phyloP scores from a whole-genome alignment of 2,888 invertebrate species.

The Eupithecia inturbata region DNA sequence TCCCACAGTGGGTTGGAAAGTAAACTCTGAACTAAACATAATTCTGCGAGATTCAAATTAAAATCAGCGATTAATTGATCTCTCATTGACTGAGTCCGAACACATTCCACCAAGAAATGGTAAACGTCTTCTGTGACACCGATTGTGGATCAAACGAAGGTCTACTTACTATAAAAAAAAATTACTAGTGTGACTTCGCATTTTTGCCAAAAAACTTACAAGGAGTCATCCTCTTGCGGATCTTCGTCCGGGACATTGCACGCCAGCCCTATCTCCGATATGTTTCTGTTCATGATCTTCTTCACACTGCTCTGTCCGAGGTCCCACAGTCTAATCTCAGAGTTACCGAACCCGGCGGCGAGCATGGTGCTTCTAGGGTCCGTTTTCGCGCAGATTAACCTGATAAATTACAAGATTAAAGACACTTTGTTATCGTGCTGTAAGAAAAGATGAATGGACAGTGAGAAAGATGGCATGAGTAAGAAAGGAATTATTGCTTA shows the following conservation, averaged over 20 bases:
- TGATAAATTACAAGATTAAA: constrained; percentile 49
- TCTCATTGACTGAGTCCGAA: too few species aligned
- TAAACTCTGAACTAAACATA: too few species aligned
- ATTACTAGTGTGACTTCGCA: too few species aligned
- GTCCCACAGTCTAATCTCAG: constrained; percentile 88
- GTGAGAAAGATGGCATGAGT: background rate
- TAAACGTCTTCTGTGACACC: too few species aligned
- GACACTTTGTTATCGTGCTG: background rate
- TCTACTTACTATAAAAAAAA: too few species aligned
- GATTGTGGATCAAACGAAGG: too few species aligned
- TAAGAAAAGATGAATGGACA: background rate
- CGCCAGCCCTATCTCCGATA: constrained; percentile 79
- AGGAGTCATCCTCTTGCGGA: constrained; percentile 69
- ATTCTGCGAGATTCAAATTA: too few species aligned
- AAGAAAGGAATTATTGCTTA: too few species aligned
- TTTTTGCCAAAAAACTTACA: constrained; percentile 68
- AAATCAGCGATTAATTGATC: too few species aligned
- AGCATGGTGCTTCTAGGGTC: constrained; percentile 86
- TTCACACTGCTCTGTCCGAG: constrained; percentile 79
- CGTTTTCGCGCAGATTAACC: constrained; percentile 85
- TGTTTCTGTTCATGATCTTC: constrained; percentile 69
- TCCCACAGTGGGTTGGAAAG: too few species aligned
- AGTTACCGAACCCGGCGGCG: constrained; percentile 88
- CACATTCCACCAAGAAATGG: too few species aligned
- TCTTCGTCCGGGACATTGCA: constrained; percentile 80